A percentile compares a stretch with the other conserved stretches of the same genome.
Conservation (phyloP, 2,797 vertebrate species). For the Melanotaenia pygmaea region DNA sequence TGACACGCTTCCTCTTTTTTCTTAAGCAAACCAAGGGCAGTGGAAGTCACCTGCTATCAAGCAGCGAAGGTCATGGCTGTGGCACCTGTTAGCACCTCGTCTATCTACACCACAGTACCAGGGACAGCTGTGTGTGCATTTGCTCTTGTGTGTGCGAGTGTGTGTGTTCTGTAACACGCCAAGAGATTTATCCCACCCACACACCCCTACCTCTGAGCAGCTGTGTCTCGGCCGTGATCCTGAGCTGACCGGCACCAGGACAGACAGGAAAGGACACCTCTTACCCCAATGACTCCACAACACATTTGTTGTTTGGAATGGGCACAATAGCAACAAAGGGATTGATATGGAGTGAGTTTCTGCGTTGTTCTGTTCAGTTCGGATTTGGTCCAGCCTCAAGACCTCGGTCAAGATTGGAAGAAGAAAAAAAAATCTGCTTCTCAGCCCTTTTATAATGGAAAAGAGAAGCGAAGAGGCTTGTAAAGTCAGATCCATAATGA, state of each 20-base stretch:
- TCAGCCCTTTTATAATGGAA: slow-evolving; percentile 45
- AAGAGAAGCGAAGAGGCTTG: slow-evolving; percentile 53
- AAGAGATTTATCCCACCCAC: slow-evolving; percentile 81
- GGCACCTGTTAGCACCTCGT: slow-evolving; percentile 85
- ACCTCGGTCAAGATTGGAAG: slow-evolving; percentile 52
- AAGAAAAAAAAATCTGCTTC: slow-evolving; percentile 44
- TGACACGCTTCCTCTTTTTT: slow-evolving; percentile 75
- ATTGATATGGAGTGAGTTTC: slow-evolving; percentile 57
- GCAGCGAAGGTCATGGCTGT: slow-evolving; percentile 75
- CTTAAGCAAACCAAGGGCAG: slow-evolving; percentile 76
- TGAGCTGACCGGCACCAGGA: slow-evolving; percentile 71
- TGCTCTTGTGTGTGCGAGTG: slow-evolving; percentile 59
- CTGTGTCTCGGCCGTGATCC: slow-evolving; percentile 75
- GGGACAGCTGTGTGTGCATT: slow-evolving; percentile 81
- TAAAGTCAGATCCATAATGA: slow-evolving; percentile 62
- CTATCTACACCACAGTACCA: slow-evolving; percentile 80
- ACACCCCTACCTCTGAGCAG: slow-evolving; percentile 81
- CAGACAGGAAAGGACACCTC: slow-evolving; percentile 72
- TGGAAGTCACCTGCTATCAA: slow-evolving; percentile 83
- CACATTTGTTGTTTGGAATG: slow-evolving; percentile 74
- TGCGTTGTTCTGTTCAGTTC: slow-evolving; percentile 58
- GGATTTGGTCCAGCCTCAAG: slow-evolving; percentile 67
- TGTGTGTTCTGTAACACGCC: slow-evolving; percentile 68
- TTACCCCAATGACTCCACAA: slow-evolving; percentile 63
- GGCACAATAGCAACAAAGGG: slow-evolving; percentile 57